Conservation (phyloP, 2,888 invertebrate genomes). For the Tetragonula carbonaria region DNA sequence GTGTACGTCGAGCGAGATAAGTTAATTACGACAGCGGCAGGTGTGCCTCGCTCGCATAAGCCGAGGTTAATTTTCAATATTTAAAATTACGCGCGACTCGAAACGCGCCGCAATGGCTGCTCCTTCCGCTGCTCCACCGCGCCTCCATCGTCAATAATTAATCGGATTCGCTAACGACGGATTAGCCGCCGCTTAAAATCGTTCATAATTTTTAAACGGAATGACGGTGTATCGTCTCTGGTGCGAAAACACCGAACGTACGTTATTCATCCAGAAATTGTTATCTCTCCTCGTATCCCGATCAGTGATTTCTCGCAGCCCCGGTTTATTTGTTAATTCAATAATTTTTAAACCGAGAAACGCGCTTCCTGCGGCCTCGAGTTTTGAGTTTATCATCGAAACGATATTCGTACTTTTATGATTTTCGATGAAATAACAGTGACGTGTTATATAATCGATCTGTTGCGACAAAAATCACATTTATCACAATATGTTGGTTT, state of each 20-base stretch:
- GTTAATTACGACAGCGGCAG: constrained; percentile 30
- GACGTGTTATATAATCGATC: too few species aligned
- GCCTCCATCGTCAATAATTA: constrained; percentile 30
- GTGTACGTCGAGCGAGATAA: not conserved
- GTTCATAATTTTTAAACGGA: constrained; percentile 29
- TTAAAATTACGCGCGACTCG: constrained; percentile 34
- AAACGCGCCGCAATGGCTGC: not conserved
- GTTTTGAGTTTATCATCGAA: too few species aligned
- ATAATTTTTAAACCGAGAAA: not conserved
- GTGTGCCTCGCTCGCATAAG: not conserved
- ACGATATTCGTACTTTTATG: too few species aligned
- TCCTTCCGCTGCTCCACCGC: not conserved
- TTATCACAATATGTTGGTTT: too few species aligned
- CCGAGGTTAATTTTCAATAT: constrained; percentile 43
- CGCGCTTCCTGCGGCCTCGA: too few species aligned
- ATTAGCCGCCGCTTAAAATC: constrained; percentile 31
- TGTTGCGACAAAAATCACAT: too few species aligned
- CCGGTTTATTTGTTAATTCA: not conserved
- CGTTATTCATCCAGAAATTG: not conserved
- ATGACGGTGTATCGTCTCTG: constrained; percentile 11
- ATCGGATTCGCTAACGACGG: constrained; percentile 30
- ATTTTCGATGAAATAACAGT: too few species aligned
- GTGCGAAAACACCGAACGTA: not conserved
- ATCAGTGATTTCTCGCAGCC: not conserved
- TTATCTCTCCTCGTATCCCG: not conserved